phyloP scores from a whole-genome alignment of 23 tunicate genomes.

The Botrylloides violaceus region DNA sequence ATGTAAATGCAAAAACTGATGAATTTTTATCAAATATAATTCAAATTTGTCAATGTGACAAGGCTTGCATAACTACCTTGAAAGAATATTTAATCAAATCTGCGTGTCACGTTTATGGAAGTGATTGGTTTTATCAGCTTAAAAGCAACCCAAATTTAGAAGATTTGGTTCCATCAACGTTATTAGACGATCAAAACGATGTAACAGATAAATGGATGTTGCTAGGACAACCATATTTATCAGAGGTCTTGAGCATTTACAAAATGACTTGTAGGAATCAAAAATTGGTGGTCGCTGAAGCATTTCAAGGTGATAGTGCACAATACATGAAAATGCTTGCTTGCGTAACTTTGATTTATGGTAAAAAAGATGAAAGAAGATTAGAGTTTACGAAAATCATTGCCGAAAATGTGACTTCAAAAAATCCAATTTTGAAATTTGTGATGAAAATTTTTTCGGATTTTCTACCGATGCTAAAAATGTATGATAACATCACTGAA shows the following conservation, averaged over 20 bases:
- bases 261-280: background rate
- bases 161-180: background rate
- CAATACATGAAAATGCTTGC: background rate
- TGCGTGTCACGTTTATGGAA: background rate
- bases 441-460: background rate
- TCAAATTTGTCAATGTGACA: background rate
- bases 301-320: background rate
- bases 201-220: conserved; percentile 9
- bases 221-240: conserved; percentile 5
- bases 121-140: conserved; percentile 16
- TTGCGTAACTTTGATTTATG: background rate
- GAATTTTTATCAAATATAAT: background rate
- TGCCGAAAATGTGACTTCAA: background rate
- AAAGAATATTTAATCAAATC: conserved; percentile 9
- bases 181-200: background rate
- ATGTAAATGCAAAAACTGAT: background rate
- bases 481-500: background rate
- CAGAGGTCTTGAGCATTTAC: background rate
- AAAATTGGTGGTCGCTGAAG: background rate
- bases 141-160: background rate
- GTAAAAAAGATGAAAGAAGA: background rate
- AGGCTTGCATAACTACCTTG: background rate
- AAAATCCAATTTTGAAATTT: background rate
- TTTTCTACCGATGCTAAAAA: background rate
- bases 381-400: background rate